These are phyloP conservation scores for Protobothrops flavoviridis DNA, from an alignment of 2,113 vertebrate species.

Conservation along the genomic window DNA sequence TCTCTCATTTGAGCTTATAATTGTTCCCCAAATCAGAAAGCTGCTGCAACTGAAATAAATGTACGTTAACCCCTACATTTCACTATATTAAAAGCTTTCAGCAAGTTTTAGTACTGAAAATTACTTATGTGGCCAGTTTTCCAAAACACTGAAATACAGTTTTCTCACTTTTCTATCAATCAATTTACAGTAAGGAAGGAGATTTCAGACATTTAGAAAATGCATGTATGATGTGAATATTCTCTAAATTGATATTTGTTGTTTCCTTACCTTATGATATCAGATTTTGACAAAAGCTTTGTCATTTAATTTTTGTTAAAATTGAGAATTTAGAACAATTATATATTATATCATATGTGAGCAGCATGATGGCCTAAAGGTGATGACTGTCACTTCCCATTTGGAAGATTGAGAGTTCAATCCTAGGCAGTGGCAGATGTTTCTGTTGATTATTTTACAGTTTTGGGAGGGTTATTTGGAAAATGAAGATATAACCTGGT, in stretches of 20 bases:
- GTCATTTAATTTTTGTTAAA: not conserved
- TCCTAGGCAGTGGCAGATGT: not conserved
- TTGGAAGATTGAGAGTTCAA: not conserved
- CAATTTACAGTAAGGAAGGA: conserved; percentile 8
- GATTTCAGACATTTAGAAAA: not conserved
- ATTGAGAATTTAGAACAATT: not conserved
- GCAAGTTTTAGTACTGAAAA: not conserved
- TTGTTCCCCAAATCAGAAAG: not conserved
- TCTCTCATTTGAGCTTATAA: not conserved
- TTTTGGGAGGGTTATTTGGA: not conserved
- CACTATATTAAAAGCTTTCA: not conserved
- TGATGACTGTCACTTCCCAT: not conserved
- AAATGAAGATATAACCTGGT: not conserved
- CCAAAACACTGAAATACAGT: not conserved
- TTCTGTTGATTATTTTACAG: not conserved
- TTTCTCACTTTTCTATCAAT: not conserved
- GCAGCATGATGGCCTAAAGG: not conserved
- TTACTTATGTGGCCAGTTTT: not conserved
- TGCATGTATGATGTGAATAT: not conserved
- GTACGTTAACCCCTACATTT: not conserved
- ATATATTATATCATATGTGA: not conserved
- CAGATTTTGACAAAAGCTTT: conserved; percentile 3
- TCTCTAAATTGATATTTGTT: not conserved
- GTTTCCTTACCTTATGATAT: not conserved
- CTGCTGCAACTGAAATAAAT: not conserved